Evolutionary conservation across 92 coral and sea anemone genomes (phyloP), one percentile per base, ranked within the genome.

Genomic region (Diadumene lineata): DNA sequence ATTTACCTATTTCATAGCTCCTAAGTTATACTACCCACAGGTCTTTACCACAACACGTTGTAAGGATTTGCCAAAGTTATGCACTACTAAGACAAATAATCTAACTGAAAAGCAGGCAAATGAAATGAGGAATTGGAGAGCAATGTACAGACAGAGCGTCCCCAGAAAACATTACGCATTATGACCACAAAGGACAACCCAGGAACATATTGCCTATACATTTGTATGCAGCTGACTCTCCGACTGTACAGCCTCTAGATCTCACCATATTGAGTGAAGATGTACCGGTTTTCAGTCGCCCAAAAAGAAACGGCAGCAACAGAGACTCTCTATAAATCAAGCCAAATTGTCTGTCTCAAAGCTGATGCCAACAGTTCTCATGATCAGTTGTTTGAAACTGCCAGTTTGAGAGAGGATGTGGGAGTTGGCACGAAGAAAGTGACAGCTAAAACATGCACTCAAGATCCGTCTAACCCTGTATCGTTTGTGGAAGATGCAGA

Each of bases 391-490:
- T n/a, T n/a, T n/a, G n/a, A n/a, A n/a, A n/a, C n/a, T n/a, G n/a
- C n/a, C n/a, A n/a, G n/a, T n/a, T n/a, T n/a, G n/a, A n/a, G n/a
- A n/a, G n/a, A n/a, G n/a, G n/a, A n/a, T n/a, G n/a, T n/a, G n/a
- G n/a, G n/a, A n/a, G n/a, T n/a, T n/a, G n/a, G n/a, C n/a, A n/a
- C n/a, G n/a, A n/a, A n/a, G n/a, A n/a, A n/a, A n/a, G n/a, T n/a
- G n/a, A n/a, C n/a, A n/a, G n/a, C n/a, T n/a, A n/a, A n/a, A n/a
- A n/a, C n/a, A n/a, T n/a, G n/a, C n/a, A n/a, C n/a, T 66, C 91
- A 82, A 82, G 84, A 86, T 86, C 73, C 91, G 67, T 86, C 73
- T 74, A 82, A 82, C 79, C 81, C 75, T 55, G 85, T 82, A 75
- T 68, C 53, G 81, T 86, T 82, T 70, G 79, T 79, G 28, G 81